Conservation (phyloP, 2,113 vertebrate genomes). For the Cichladusa arquata region DNA sequence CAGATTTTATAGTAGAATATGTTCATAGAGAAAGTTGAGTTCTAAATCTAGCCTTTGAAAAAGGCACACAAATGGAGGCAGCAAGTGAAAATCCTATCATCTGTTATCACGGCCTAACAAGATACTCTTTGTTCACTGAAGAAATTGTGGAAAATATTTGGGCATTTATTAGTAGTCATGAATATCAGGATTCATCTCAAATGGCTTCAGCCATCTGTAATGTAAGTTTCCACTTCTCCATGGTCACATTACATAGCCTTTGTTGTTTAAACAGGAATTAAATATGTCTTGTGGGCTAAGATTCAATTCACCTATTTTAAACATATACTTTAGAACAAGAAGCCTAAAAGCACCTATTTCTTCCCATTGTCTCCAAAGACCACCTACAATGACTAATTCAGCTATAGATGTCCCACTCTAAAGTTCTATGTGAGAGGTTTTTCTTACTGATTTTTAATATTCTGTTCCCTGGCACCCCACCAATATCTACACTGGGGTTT, state of each 20-base stretch:
- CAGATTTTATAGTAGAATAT: background rate
- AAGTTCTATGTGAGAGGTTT: rapidly evolving
- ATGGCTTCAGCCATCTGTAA: background rate
- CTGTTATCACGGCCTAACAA: background rate
- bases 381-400: background rate
- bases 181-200: background rate
- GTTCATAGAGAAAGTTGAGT: rapidly evolving
- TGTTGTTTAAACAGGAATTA: background rate
- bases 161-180: background rate
- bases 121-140: background rate
- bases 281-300: background rate
- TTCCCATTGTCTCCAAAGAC: background rate
- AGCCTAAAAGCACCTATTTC: background rate
- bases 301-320: background rate
- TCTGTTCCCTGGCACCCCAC: background rate
- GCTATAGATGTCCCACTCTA: background rate
- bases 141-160: background rate
- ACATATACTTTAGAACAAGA: background rate
- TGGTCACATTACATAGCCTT: background rate
- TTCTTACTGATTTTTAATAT: background rate
- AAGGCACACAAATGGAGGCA: background rate
- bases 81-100: background rate
- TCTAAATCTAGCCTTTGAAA: background rate
- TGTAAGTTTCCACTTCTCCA: background rate
- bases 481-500: background rate